Evolutionary conservation across 2,888 invertebrate genomes (phyloP), one percentile per base, ranked within the genome.

Genomic region (Strigamia crassipes): DNA sequence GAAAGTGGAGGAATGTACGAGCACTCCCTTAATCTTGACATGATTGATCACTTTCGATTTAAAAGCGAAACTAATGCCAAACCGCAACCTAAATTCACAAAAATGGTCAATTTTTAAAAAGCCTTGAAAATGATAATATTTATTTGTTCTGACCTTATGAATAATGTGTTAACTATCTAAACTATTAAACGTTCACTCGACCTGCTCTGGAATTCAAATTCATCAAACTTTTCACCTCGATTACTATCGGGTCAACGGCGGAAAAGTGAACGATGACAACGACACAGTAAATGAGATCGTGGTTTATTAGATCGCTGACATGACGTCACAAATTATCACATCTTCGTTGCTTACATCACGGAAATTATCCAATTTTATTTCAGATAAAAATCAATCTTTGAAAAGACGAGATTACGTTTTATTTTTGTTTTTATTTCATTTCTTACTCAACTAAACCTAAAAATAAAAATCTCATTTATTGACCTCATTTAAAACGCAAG

Each of bases 181-280:
- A 66, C 66, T 66, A 66, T 66, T 66, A 66, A 66, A 66, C 66
- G 66, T 66, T 66, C 66, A 66, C 66, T 66, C 23, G 66, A 66
- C 66, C 66, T 66, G 66, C 66, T 66, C 66, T 66, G 66, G 66
- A 66, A 66, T 66, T 66, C 66, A 66, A 66, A 66, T 66, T 66
- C 66, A 66, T 66, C 66, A 66, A 66, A 66, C 66, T 66, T 66
- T 66, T 66, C 66, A 66, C 66, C 66, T 66, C 66, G 27, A 66
- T 66, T 66, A 27, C 66, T 66, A 66, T 66, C 23, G 31, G 66
- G 66, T 66, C 66, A 66, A 66, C 12, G 27, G 10, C 66, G 66
- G 27, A 66, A 66, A 66, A 9, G 13, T 23, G 27, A 66, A 15
- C 66, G 66, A 66, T 31, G 51, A 51, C 51, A 51, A 51, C n/a